These are phyloP conservation scores for Bellardia pandia DNA, from an alignment of 2,888 invertebrate species.

Conservation along the genomic window DNA sequence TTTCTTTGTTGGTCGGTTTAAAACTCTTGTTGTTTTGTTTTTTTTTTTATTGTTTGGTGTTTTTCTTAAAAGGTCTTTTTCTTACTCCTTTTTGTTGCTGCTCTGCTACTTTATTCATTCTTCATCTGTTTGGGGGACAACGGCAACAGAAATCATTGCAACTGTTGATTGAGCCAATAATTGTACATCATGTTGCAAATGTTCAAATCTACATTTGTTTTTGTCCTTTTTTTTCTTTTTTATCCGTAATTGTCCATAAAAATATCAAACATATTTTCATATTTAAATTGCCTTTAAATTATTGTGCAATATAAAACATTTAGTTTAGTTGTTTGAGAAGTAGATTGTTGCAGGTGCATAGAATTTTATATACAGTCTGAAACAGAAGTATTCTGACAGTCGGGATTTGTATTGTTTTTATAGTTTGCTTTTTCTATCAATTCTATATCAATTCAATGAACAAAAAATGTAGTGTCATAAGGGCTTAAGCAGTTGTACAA, in stretches of 20 bases:
- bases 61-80: constrained; percentile 25
- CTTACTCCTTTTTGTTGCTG: background rate
- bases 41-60: background rate
- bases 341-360: constrained; percentile 53
- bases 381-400: background rate
- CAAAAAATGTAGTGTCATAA: too few relatives aligned
- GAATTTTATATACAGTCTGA: background rate
- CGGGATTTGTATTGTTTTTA: too few relatives aligned
- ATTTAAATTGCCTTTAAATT: constrained; percentile 69
- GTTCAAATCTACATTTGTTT: constrained; percentile 44
- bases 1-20: constrained; percentile 56
- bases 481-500: too few relatives aligned
- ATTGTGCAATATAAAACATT: constrained; percentile 48
- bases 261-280: constrained; percentile 72
- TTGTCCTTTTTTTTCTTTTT: background rate
- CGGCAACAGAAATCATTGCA: constrained; percentile 45
- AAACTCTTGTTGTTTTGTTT: constrained; percentile 13
- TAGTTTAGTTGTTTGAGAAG: constrained; percentile 20
- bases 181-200: constrained; percentile 69
- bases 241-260: constrained; percentile 65
- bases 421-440: too few relatives aligned
- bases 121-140: constrained; percentile 56
- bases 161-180: constrained; percentile 69
- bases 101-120: constrained; percentile 41
- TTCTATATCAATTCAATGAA: too few relatives aligned